A percentile compares a stretch with the other conserved stretches of the same genome.
Evolutionary conservation across 2,888 invertebrate species (phyloP).

Genomic region (Strigamia crassipes): DNA sequence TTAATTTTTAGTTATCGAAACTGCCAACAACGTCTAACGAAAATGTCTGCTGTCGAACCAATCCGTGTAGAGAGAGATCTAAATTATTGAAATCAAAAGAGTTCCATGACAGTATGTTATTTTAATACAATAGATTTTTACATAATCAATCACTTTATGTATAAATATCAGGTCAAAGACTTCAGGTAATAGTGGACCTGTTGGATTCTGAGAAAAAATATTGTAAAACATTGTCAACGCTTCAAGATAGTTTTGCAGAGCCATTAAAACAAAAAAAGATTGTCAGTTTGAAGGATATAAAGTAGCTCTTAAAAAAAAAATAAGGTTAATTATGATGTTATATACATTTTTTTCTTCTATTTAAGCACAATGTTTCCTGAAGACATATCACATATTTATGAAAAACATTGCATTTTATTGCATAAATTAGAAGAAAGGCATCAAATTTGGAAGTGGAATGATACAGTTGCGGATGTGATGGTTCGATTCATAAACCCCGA

Average conservation of each 20-base stretch:
- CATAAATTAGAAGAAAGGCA: slow-evolving; percentile 59
- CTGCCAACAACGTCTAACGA: neutral
- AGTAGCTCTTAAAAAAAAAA: slow-evolving; percentile 55
- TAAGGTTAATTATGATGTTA: too few relatives aligned
- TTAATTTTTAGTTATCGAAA: neutral
- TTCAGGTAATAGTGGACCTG: slow-evolving; percentile 57
- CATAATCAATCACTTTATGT: neutral
- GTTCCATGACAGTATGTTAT: neutral
- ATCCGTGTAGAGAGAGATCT: neutral
- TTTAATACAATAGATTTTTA: neutral
- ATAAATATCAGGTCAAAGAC: slow-evolving; percentile 52
- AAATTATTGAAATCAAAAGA: neutral
- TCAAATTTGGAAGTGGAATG: slow-evolving; percentile 57
- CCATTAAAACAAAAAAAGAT: slow-evolving; percentile 57
- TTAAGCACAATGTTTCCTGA: slow-evolving; percentile 59
- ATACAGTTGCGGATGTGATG: slow-evolving; percentile 59
- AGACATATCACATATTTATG: slow-evolving; percentile 59
- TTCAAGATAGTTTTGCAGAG: slow-evolving; percentile 59
- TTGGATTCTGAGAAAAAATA: slow-evolving; percentile 61
- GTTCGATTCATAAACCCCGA: slow-evolving; percentile 54
- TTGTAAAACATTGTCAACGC: slow-evolving; percentile 60
- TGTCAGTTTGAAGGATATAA: slow-evolving; percentile 55
- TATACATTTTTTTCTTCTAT: slow-evolving; percentile 47
- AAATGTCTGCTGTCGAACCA: neutral
- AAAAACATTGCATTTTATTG: slow-evolving; percentile 60